Base-by-base conservation (phyloP, 2,113 vertebrate species). In the Rhegmatorhina hoffmannsi region DNA sequence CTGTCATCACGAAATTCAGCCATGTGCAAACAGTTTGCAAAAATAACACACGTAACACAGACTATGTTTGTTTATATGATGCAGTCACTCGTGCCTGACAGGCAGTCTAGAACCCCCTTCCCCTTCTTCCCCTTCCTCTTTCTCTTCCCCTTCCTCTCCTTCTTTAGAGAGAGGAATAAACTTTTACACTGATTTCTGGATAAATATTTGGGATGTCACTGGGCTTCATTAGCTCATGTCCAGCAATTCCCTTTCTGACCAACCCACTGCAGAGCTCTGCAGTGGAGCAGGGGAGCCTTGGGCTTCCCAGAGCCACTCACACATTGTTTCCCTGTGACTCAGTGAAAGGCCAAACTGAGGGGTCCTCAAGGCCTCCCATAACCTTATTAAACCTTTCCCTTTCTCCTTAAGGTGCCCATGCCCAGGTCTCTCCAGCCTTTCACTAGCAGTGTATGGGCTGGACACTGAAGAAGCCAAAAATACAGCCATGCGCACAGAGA, bases 1-100 rank as follows among this genome's bases (percentile, higher is more conserved):
- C 83, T 90, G 83, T 81, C 89, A 89, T 46, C 18, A 25, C 8
- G 80, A 93, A 86, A 86, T 84, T n/a, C 94, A 92, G 60, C 86
- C 95, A 90, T 68, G 87, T 92, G 91, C 89, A 92, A 92, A 81
- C 67, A 70, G 90, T 91, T 72, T 92, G 83, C 76, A 94, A 89
- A 92, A 94, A 90, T 53, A 89, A 89, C 76, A 73, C 50, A 40
- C 80, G 77, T 93, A 80, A 89, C 78, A 94, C 94, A 92, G 67
- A 86, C 76, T 56, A 36, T 4, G 55, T 50, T 88, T 88, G 85
- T 56, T 58, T 86, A 94, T 92, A 93, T 3, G 12, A 55, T 6
- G 19, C 4, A 2, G 66, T 74, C 86, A 77, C 80, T n/a, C 1
- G 8, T 63, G 19, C 21, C 78, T 46, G 63, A 93, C 2, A 9